Percentiles rank a stretch among this genome's conserved stretches.
phyloP scores from a whole-genome alignment of 2,113 vertebrate species.

The Rutilus rutilus region DNA sequence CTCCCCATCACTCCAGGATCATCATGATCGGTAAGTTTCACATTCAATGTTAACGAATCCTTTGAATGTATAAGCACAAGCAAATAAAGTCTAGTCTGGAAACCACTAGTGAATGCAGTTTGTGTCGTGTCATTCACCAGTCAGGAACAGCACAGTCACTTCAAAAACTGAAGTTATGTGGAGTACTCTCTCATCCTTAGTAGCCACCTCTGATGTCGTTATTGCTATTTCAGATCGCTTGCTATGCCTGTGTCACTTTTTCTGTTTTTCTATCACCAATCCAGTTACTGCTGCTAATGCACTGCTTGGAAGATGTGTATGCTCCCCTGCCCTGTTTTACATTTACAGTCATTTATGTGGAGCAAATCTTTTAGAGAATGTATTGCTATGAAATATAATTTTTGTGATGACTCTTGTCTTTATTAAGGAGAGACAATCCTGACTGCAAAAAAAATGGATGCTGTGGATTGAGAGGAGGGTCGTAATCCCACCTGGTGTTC shows the following conservation, averaged over 20 bases:
- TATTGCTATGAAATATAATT: background rate
- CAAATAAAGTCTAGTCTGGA: slow-evolving; percentile 1
- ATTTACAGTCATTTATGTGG: background rate
- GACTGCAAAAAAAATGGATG: too few relatives aligned
- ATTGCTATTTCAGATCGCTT: background rate
- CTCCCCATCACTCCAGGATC: background rate
- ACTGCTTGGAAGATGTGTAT: background rate
- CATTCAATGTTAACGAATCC: background rate
- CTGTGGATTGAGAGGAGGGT: too few relatives aligned
- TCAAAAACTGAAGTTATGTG: background rate
- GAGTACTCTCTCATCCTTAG: background rate
- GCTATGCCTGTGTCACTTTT: background rate
- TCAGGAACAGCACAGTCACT: slow-evolving; percentile 3
- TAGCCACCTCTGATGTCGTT: background rate
- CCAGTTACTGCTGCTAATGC: background rate
- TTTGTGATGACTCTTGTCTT: background rate
- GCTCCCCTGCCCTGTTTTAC: background rate
- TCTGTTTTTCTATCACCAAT: background rate
- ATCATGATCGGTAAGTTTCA: background rate
- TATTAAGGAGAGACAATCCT: too few relatives aligned
- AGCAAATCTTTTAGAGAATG: background rate
- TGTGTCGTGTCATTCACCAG: background rate
- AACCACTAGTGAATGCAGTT: background rate
- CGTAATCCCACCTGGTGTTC: too few relatives aligned
- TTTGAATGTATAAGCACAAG: background rate